Base-by-base conservation (phyloP, 1,140 invertebrate species). In the Dreissena rostriformis region DNA sequence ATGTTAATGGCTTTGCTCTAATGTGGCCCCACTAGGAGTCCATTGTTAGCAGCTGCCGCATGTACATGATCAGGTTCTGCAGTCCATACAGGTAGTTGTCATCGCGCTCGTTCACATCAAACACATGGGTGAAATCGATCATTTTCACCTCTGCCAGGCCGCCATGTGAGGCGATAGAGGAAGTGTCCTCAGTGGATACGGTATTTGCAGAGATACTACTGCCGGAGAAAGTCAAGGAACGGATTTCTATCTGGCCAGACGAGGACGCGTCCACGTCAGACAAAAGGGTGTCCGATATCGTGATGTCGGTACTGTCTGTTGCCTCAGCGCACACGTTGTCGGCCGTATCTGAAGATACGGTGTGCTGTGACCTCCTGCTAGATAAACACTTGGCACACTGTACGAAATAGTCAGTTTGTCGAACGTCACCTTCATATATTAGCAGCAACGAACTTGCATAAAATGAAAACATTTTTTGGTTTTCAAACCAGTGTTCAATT, bases 41-140 rank as follows among this genome's bases (percentile, higher is more conserved):
- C 52, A 76, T 57, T 17, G 22, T 68, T 8, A 84, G 55, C 14
- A 84, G 67, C 53, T 77, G 65, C 76, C 81, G 66, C 61, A 90
- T 72, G 83, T 87, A 76, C 80, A 95, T 95, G 10, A 97, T 96
- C 29, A 98, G 94, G 91, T 95, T 97, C 71, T 96, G 95, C 57
- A 98, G 94, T 7, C 97, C 97, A 85, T 96, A 95, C 61, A 97
- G 93, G 91, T 97, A 98, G 92, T 98, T 98, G 0, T 94, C 93
- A 91, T 98, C 97, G 1, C 95, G 88, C n/a, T 93, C 85, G 8
- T 87, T 71, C 11, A 89, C 82, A 52, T 86, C 82, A 86, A 97
- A 97, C 2, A 96, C 96, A 91, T 99, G 98, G 10, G 97, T 97
- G 92, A 98, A 99, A 92, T 99, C 98, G 82, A 98, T 98, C 94